Evolutionary conservation across 2,113 vertebrate species (phyloP).

Genomic region (Mugil cephalus): DNA sequence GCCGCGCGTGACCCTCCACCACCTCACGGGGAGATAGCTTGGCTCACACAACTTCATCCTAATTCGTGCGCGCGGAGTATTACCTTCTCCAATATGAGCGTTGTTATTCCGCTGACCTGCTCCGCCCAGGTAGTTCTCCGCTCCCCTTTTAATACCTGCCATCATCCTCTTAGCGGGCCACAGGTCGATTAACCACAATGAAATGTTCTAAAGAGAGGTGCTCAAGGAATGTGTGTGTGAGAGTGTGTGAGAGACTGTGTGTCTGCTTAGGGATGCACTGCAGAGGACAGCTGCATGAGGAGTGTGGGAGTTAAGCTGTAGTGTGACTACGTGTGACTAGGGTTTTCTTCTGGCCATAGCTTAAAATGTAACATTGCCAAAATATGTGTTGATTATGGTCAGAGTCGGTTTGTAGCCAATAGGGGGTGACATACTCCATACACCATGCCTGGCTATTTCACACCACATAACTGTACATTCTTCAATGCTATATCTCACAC

Average conservation of each 20-base stretch:
- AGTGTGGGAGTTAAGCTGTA: not conserved
- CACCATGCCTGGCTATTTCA: not conserved
- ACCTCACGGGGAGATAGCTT: constrained; percentile 24
- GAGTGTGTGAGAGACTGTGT: constrained; percentile 3
- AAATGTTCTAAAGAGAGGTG: constrained; percentile 47
- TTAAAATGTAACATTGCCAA: not conserved
- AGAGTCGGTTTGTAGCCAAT: not conserved
- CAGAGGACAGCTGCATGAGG: not conserved
- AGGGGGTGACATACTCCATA: constrained; percentile 4
- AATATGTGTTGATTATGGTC: not conserved
- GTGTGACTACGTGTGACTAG: not conserved
- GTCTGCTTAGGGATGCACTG: not conserved
- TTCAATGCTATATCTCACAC: no score
- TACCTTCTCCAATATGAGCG: constrained; percentile 60
- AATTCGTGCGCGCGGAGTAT: constrained; percentile 55
- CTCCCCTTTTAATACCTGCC: constrained; percentile 55
- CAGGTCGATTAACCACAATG: constrained; percentile 61
- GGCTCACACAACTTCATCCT: constrained; percentile 56
- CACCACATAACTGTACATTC: not conserved
- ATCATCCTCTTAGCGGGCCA: constrained; percentile 71
- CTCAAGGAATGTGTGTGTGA: constrained; percentile 1
- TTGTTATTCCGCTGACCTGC: constrained; percentile 50
- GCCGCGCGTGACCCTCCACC: constrained; percentile 18
- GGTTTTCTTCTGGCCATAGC: not conserved
- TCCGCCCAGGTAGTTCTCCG: constrained; percentile 44